Evolutionary conservation across 2,113 vertebrate species (phyloP).

Genomic region (Ammodytes dubius): DNA sequence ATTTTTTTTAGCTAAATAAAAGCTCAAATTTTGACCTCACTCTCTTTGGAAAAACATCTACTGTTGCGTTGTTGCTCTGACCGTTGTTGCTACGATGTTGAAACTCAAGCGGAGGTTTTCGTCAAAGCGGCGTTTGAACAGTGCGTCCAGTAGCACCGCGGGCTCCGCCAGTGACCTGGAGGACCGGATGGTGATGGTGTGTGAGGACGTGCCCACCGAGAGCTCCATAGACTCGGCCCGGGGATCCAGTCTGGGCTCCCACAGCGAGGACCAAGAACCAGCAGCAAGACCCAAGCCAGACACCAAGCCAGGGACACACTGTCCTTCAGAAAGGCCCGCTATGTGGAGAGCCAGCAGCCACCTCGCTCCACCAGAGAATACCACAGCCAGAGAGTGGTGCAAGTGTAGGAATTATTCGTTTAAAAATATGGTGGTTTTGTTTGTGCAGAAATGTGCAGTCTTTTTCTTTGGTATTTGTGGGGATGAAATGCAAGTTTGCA

Average conservation of each 20-base stretch:
- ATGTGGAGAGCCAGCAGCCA: conserved; percentile 36
- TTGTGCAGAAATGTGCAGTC: background rate
- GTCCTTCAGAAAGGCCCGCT: conserved; percentile 61
- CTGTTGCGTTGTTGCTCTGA: background rate
- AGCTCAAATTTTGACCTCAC: background rate
- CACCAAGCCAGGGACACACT: conserved; percentile 58
- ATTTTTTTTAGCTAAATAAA: background rate
- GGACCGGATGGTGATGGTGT: conserved; percentile 83
- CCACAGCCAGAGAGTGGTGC: conserved; percentile 56
- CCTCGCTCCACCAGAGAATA: conserved; percentile 21
- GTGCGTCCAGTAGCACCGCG: conserved; percentile 61
- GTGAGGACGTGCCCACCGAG: conserved; percentile 76
- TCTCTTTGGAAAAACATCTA: background rate
- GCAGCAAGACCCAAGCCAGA: conserved; percentile 11
- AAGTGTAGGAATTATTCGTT: conserved; percentile 60
- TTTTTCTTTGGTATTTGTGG: conserved; percentile 12
- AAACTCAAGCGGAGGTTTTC: conserved; percentile 75
- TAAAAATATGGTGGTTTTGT: background rate
- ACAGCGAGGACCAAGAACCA: conserved; percentile 37
- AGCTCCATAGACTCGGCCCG: conserved; percentile 52
- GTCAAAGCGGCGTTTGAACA: conserved; percentile 54
- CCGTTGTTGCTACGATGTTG: conserved; percentile 47
- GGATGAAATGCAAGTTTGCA: background rate
- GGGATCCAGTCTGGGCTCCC: conserved; percentile 66
- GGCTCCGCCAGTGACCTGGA: conserved; percentile 73